A percentile compares a stretch with the other conserved stretches of the same genome.
These are phyloP conservation scores for Phocoena sinus DNA, from an alignment of 2,113 vertebrate species.

Conservation along the genomic window DNA sequence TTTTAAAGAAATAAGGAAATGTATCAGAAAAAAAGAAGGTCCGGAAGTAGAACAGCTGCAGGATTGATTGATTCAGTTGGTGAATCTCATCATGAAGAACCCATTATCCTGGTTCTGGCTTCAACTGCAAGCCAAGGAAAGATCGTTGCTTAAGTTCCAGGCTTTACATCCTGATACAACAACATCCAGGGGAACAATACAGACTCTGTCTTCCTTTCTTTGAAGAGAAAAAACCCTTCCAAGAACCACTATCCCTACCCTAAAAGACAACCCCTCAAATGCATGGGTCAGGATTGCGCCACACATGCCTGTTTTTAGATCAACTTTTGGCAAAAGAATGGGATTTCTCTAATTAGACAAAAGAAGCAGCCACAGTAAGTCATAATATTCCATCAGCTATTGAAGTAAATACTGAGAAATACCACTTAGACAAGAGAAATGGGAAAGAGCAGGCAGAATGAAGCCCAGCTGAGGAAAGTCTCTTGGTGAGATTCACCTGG, in stretches of 20 bases:
- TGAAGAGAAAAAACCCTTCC: not conserved
- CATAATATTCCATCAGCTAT: not conserved
- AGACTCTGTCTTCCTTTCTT: not conserved
- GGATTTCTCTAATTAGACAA: not conserved
- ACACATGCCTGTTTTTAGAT: not conserved
- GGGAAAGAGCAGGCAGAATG: not conserved
- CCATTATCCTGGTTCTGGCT: not conserved
- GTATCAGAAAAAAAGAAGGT: not conserved
- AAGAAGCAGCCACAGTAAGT: not conserved
- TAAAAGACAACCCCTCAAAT: not conserved
- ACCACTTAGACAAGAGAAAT: not conserved
- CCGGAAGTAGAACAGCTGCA: not conserved
- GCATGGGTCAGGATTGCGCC: not conserved
- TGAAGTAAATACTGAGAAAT: not conserved
- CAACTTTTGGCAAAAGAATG: not conserved
- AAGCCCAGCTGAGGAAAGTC: not conserved
- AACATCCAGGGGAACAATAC: not conserved
- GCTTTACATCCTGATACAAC: not conserved
- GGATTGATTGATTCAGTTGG: not conserved
- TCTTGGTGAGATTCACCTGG: not conserved
- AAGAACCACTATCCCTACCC: not conserved
- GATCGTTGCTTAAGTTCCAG: not conserved
- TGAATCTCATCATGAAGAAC: not conserved
- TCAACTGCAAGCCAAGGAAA: not conserved
- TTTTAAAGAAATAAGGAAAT: not conserved